These are phyloP conservation scores for Tenebrosternarchus preto DNA, from an alignment of 2,113 vertebrate genomes.

Conservation along the genomic window DNA sequence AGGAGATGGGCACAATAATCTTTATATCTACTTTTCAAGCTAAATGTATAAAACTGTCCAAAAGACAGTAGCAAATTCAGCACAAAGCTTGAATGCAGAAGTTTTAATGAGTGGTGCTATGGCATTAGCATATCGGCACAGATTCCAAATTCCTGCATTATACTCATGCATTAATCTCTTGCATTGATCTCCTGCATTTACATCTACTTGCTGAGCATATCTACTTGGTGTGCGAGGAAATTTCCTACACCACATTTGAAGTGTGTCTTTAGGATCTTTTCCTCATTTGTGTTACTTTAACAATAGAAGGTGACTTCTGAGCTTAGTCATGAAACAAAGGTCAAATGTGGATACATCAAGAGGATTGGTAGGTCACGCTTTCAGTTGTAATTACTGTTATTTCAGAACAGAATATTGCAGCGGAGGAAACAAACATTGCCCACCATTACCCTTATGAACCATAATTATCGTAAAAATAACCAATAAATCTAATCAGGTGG, in stretches of 20 bases:
- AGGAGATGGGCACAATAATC: neutral
- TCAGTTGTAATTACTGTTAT: neutral
- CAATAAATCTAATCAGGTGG: neutral
- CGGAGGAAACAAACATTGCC: neutral
- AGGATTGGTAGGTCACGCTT: neutral
- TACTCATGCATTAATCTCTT: no score
- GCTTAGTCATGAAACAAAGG: no score
- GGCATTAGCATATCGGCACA: no score
- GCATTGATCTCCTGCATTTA: no score
- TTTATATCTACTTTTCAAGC: neutral
- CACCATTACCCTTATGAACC: neutral
- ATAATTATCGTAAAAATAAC: constrained; percentile 9
- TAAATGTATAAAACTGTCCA: neutral
- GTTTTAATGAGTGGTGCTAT: neutral
- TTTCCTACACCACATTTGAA: no score
- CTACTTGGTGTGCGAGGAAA: no score
- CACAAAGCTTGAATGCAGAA: neutral
- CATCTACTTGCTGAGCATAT: no score
- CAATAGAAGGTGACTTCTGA: no score
- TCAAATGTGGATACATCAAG: neutral
- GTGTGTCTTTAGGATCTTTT: no score
- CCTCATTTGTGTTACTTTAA: no score
- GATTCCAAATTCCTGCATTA: no score
- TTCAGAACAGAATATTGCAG: neutral
- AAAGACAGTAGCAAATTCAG: neutral